Evolutionary conservation across 2,888 invertebrate genomes (phyloP).

Genomic region (Phasia obesa): DNA sequence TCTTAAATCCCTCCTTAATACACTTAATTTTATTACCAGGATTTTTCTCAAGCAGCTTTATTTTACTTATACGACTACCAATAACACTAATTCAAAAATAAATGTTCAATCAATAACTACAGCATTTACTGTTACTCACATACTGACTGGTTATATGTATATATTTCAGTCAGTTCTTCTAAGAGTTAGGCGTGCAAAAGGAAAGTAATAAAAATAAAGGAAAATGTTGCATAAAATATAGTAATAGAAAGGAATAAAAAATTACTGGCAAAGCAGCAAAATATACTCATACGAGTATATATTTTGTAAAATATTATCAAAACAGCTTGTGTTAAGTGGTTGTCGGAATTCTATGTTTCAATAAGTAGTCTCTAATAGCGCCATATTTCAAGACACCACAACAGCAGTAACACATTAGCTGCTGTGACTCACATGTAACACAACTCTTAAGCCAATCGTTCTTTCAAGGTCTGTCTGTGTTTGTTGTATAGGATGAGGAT

Average conservation of each 20-base stretch:
- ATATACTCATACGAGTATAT: constrained; percentile 9
- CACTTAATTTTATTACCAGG: neutral
- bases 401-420: constrained; percentile 56
- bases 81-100: constrained; percentile 43
- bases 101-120: constrained; percentile 47
- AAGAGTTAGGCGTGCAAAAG: neutral
- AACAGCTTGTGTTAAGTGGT: constrained; percentile 71
- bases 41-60: neutral
- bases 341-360: constrained; percentile 70
- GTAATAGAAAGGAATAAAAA: neutral
- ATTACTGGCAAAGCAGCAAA: neutral
- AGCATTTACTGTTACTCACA: constrained; percentile 36
- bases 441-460: neutral
- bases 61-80: neutral
- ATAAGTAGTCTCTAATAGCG: constrained; percentile 70
- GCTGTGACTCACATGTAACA: constrained; percentile 31
- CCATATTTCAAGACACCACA: constrained; percentile 67
- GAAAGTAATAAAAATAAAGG: constrained; percentile 5
- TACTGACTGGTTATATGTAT: neutral
- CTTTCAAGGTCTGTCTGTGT: neutral
- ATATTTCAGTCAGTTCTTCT: neutral
- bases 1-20: neutral
- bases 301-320: constrained; percentile 66
- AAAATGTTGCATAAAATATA: constrained; percentile 32
- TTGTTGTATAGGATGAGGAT: constrained; percentile 9